Evolutionary conservation across 2,113 vertebrate species (phyloP).

Genomic region (Triplophysa tibetana): DNA sequence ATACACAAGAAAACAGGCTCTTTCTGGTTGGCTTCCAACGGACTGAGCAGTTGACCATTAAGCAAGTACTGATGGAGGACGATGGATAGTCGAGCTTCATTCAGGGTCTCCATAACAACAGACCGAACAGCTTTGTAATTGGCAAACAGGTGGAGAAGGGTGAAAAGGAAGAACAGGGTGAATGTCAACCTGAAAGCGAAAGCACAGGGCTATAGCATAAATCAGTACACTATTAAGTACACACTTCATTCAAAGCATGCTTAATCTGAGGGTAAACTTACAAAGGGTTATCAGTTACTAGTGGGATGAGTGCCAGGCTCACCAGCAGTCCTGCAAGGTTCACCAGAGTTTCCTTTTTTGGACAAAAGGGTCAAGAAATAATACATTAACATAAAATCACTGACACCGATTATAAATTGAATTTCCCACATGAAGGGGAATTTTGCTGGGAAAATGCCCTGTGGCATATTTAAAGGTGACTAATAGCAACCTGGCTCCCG

Average conservation of each 20-base stretch:
- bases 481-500: constrained; percentile 82
- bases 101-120: constrained; percentile 89
- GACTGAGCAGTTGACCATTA: constrained; percentile 66
- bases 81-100: constrained; percentile 79
- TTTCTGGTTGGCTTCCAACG: constrained; percentile 74
- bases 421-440: background rate
- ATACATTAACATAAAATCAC: background rate
- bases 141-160: constrained; percentile 83
- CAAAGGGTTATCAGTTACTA: constrained; percentile 76
- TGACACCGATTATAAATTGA: background rate
- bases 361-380: background rate
- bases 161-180: constrained; percentile 82
- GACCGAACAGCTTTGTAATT: constrained; percentile 87
- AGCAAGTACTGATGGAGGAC: constrained; percentile 76
- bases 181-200: constrained; percentile 76
- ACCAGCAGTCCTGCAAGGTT: constrained; percentile 83
- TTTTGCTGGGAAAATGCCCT: background rate
- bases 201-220: background rate
- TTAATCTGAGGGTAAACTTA: constrained; percentile 61
- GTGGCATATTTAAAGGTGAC: background rate
- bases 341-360: constrained; percentile 83
- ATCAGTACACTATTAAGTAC: background rate
- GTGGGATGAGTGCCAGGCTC: constrained; percentile 81
- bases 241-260: background rate
- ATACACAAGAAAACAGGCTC: constrained; percentile 83